These are phyloP conservation scores for Leptatherina wallacei DNA, from an alignment of 2,797 vertebrate genomes.

Conservation along the genomic window DNA sequence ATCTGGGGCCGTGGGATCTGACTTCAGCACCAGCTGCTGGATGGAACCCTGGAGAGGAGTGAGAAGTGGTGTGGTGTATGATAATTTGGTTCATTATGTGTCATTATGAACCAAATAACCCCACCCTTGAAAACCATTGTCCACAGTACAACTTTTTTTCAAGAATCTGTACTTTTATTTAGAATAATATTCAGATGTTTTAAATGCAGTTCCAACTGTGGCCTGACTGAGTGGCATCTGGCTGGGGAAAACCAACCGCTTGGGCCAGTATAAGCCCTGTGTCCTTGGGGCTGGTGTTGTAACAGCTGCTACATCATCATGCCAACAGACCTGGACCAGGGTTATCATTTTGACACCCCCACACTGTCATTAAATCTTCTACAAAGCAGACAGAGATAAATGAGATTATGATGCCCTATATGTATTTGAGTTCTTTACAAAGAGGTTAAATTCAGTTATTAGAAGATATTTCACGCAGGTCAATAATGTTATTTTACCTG, in stretches of 20 bases:
- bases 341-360: fast-evolving
- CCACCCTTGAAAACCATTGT: neutral
- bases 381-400: neutral
- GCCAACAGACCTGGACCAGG: neutral
- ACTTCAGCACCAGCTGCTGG: conserved; percentile 90
- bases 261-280: neutral
- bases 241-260: neutral
- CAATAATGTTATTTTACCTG: neutral
- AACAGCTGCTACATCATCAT: neutral
- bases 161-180: no score
- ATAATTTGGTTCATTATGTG: conserved; percentile 37
- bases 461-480: neutral
- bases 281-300: neutral
- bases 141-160: no score
- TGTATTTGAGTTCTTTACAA: neutral
- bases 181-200: neutral
- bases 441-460: neutral
- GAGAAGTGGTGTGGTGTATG: conserved; percentile 9
- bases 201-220: neutral
- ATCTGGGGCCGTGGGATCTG: conserved; percentile 86
- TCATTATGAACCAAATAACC: conserved; percentile 15
- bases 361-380: neutral
- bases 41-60: conserved; percentile 87
- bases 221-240: neutral
- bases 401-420: neutral